Conservation (phyloP, 2,888 invertebrate genomes). For the Morpho helenor region DNA sequence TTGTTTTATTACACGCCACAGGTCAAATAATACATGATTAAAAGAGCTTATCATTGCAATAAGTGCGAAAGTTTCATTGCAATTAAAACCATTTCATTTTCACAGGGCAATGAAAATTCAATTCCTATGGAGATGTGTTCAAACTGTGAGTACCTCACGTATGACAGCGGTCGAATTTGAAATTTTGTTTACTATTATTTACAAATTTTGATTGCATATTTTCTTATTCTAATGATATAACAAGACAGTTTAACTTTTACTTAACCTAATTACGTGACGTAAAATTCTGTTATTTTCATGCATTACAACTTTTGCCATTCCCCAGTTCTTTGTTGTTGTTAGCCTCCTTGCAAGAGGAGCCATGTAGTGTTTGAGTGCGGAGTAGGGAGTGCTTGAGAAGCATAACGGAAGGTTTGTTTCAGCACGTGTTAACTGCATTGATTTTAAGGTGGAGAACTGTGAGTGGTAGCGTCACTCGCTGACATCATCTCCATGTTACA, state of each 20-base stretch:
- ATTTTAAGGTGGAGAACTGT: slow-evolving; percentile 81
- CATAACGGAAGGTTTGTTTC: slow-evolving; percentile 76
- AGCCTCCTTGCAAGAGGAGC: slow-evolving; percentile 18
- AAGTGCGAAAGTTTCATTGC: not conserved
- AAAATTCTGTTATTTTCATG: slow-evolving; percentile 16
- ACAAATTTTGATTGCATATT: slow-evolving; percentile 26
- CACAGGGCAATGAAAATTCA: slow-evolving; percentile 97
- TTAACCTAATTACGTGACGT: slow-evolving; percentile 15
- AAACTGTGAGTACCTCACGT: slow-evolving; percentile 87
- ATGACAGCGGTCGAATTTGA: slow-evolving; percentile 11
- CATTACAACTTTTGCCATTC: slow-evolving; percentile 13
- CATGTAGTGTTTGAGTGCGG: slow-evolving; percentile 25
- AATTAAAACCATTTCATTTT: slow-evolving; percentile 12
- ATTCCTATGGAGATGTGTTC: slow-evolving; percentile 98
- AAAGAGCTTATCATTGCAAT: no score
- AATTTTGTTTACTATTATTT: slow-evolving; percentile 28
- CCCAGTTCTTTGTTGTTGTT: slow-evolving; percentile 13
- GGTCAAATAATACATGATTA: not conserved
- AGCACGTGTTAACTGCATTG: slow-evolving; percentile 81
- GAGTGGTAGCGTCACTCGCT: slow-evolving; percentile 76
- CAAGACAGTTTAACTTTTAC: slow-evolving; percentile 14
- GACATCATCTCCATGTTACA: slow-evolving; percentile 71
- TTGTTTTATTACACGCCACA: not conserved
- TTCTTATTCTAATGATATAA: slow-evolving; percentile 20
- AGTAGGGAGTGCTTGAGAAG: slow-evolving; percentile 59